Percentiles rank a stretch among this genome's conserved stretches.
These are phyloP conservation scores for Lordiphosa stackelbergi DNA, from an alignment of 1,140 invertebrate species.

Conservation along the genomic window DNA sequence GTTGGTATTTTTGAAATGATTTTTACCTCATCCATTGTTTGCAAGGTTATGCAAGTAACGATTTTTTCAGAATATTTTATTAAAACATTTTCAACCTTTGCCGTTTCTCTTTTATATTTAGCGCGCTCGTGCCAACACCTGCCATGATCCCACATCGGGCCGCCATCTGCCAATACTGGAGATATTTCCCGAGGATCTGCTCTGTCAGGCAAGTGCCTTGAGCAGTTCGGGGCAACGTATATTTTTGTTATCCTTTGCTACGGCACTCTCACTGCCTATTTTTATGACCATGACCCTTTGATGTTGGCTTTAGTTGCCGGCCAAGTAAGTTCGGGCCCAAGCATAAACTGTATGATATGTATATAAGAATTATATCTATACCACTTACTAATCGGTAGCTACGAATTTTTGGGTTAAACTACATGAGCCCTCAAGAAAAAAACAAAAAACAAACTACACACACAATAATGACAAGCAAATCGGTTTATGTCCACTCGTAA, in stretches of 20 bases:
- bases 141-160: slow-evolving; percentile 81
- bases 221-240: slow-evolving; percentile 79
- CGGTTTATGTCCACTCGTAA: slow-evolving; percentile 71
- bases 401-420: slow-evolving; percentile 57
- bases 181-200: slow-evolving; percentile 85
- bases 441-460: slow-evolving; percentile 11
- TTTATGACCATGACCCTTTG: slow-evolving; percentile 66
- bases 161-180: slow-evolving; percentile 82
- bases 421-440: slow-evolving; percentile 42
- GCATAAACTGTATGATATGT: slow-evolving; percentile 50
- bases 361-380: slow-evolving; percentile 49
- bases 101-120: slow-evolving; percentile 10
- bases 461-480: slow-evolving; percentile 56
- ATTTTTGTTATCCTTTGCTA: slow-evolving; percentile 65
- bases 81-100: too few relatives aligned
- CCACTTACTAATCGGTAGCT: slow-evolving; percentile 44
- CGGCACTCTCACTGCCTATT: slow-evolving; percentile 53
- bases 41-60: neutral
- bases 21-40: too few relatives aligned
- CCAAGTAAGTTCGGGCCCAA: slow-evolving; percentile 25
- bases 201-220: slow-evolving; percentile 86
- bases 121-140: slow-evolving; percentile 80
- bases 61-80: too few relatives aligned
- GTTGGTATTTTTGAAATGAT: too few relatives aligned
- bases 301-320: slow-evolving; percentile 56